Evolutionary conservation across 2,113 vertebrate genomes (phyloP).

Genomic region (Rhinoderma darwinii): DNA sequence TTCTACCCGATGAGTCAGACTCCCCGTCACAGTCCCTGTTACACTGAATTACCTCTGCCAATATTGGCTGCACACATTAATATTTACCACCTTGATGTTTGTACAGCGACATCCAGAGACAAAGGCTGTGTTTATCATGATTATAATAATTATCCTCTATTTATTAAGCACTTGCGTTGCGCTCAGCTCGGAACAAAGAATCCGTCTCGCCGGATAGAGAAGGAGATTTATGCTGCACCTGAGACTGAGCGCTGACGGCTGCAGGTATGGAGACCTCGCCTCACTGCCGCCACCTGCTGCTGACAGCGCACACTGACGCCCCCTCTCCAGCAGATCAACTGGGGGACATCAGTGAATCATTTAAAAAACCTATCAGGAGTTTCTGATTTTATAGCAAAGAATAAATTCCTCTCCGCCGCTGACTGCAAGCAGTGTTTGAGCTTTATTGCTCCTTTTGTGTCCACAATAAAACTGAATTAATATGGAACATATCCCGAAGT

Average conservation of each 20-base stretch:
- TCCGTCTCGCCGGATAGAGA: slow-evolving; percentile 17
- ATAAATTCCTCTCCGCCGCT: slow-evolving; percentile 55
- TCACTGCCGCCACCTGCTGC: slow-evolving; percentile 39
- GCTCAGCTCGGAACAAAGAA: neutral
- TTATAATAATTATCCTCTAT: slow-evolving; percentile 43
- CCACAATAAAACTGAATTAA: slow-evolving; percentile 60
- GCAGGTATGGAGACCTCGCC: neutral
- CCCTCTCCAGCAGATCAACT: slow-evolving; percentile 21
- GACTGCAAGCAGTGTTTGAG: slow-evolving; percentile 58
- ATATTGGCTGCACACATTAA: slow-evolving; percentile 16
- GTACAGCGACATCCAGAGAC: slow-evolving; percentile 30
- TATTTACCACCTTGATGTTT: slow-evolving; percentile 32
- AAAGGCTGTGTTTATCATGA: slow-evolving; percentile 39
- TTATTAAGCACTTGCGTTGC: slow-evolving; percentile 25
- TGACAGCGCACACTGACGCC: slow-evolving; percentile 1
- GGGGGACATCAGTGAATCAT: slow-evolving; percentile 51
- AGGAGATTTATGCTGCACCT: slow-evolving; percentile 20
- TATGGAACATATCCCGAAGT: slow-evolving; percentile 57
- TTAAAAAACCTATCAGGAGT: slow-evolving; percentile 53
- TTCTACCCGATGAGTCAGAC: too few relatives aligned
- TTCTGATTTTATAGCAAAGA: slow-evolving; percentile 50
- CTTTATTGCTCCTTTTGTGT: slow-evolving; percentile 59
- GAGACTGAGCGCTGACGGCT: neutral
- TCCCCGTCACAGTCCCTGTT: neutral
- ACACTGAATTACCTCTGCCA: neutral